phyloP scores from a whole-genome alignment of 2,113 vertebrate species.

The Paradisaea rubra region DNA sequence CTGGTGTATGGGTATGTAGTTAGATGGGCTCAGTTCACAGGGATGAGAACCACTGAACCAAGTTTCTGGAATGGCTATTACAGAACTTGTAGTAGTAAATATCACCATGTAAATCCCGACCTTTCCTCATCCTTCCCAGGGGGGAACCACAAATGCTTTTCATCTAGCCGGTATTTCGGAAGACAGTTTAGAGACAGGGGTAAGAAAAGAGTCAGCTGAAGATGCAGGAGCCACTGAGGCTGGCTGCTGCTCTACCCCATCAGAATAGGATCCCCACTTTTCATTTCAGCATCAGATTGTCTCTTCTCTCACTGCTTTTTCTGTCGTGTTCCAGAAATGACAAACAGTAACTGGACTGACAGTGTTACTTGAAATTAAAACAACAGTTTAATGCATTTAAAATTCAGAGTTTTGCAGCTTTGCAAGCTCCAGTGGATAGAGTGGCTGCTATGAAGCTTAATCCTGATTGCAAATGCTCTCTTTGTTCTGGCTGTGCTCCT shows the following conservation, averaged over 20 bases:
- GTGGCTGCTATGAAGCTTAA: not conserved
- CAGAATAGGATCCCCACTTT: not conserved
- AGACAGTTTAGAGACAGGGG: not conserved
- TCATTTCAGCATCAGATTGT: not conserved
- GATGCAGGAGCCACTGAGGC: not conserved
- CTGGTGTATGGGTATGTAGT: not conserved
- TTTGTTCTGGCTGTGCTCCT: not conserved
- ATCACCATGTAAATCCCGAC: constrained; percentile 38
- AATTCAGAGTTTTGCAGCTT: not conserved
- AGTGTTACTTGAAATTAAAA: constrained; percentile 4
- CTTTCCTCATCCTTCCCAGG: constrained; percentile 34
- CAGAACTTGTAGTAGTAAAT: constrained; percentile 1
- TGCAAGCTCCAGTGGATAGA: not conserved
- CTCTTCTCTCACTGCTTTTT: not conserved
- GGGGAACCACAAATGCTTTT: not conserved
- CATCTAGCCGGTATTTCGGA: not conserved
- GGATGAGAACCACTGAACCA: not conserved
- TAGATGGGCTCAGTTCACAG: not conserved
- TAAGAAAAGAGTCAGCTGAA: not conserved
- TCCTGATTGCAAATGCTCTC: not conserved
- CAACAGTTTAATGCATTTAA: not conserved
- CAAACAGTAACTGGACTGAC: not conserved
- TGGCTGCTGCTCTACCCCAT: not conserved
- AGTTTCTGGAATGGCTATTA: constrained; percentile 12
- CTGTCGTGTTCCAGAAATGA: not conserved